A percentile compares a stretch with the other conserved stretches of the same genome.
Conservation (phyloP, 2,113 vertebrate genomes). For the Oophaga pumilio region DNA sequence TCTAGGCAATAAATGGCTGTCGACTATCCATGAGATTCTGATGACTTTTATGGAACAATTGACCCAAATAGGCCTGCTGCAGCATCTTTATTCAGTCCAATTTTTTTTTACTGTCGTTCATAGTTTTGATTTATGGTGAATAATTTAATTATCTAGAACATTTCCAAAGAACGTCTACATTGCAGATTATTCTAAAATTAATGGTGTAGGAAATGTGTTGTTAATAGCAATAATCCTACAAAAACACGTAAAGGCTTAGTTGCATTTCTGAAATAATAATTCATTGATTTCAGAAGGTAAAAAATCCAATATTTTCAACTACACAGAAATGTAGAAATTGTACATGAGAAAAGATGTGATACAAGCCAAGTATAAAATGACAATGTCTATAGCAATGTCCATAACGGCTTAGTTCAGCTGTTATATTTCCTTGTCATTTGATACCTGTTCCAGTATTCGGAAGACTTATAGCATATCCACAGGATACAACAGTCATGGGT, state of each 20-base stretch:
- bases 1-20: not conserved
- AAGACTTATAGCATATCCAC: too few species aligned
- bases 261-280: not conserved
- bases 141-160: not conserved
- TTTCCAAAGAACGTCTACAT: not conserved
- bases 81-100: not conserved
- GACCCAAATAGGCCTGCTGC: not conserved
- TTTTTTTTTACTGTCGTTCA: conserved; percentile 6
- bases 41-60: not conserved
- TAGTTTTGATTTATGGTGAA: not conserved
- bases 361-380: not conserved
- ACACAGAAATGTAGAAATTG: too few species aligned
- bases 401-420: too few species aligned
- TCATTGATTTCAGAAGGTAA: too few species aligned
- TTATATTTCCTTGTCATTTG: too few species aligned
- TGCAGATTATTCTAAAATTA: conserved; percentile 23
- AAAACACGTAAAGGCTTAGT: not conserved
- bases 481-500: too few species aligned
- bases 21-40: not conserved
- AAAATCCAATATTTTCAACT: too few species aligned
- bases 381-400: too few species aligned
- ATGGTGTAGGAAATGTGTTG: conserved; percentile 8
- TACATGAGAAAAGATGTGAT: not conserved
- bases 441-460: too few species aligned
- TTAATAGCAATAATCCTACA: conserved; percentile 4